Percentiles rank a stretch among this genome's conserved stretches.
These are phyloP conservation scores for Heliconius ethilla DNA, from an alignment of 2,888 invertebrate species.

Conservation along the genomic window DNA sequence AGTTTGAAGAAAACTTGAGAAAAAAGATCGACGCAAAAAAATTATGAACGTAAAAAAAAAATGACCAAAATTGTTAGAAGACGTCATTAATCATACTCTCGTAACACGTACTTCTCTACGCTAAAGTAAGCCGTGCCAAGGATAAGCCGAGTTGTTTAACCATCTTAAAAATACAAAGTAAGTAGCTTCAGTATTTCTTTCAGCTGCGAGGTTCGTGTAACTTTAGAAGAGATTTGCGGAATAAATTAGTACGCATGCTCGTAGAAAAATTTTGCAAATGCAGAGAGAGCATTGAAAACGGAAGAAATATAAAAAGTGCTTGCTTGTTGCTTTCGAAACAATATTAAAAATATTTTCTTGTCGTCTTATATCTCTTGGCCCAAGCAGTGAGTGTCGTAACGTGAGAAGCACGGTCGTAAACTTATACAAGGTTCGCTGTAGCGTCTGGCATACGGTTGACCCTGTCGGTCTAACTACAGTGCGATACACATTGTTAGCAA, in stretches of 20 bases:
- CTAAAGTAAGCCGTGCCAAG: conserved; percentile 42
- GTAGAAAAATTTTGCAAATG: background rate
- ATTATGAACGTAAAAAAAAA: conserved; percentile 29
- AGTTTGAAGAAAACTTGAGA: conserved; percentile 11
- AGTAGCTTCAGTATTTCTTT: conserved; percentile 41
- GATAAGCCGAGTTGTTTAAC: conserved; percentile 44
- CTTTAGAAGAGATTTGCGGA: conserved; percentile 32
- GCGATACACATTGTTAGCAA: conserved; percentile 40
- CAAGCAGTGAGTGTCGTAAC: conserved; percentile 71
- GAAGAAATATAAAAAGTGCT: conserved; percentile 29
- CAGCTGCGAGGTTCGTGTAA: conserved; percentile 36
- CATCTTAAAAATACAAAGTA: conserved; percentile 43
- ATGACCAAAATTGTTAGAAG: conserved; percentile 38
- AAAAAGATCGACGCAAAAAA: conserved; percentile 13
- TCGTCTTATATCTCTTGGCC: conserved; percentile 43
- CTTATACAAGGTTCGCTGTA: conserved; percentile 59
- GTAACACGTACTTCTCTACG: conserved; percentile 44
- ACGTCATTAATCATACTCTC: conserved; percentile 44
- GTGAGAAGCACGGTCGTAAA: conserved; percentile 73
- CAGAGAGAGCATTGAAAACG: conserved; percentile 13
- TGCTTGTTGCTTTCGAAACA: conserved; percentile 25
- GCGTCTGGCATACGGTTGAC: conserved; percentile 45
- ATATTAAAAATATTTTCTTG: conserved; percentile 38
- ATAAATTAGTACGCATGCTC: conserved; percentile 31
- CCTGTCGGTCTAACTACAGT: conserved; percentile 40